Evolutionary conservation across 2,113 vertebrate genomes (phyloP).

Genomic region (Anthoscopus minutus): DNA sequence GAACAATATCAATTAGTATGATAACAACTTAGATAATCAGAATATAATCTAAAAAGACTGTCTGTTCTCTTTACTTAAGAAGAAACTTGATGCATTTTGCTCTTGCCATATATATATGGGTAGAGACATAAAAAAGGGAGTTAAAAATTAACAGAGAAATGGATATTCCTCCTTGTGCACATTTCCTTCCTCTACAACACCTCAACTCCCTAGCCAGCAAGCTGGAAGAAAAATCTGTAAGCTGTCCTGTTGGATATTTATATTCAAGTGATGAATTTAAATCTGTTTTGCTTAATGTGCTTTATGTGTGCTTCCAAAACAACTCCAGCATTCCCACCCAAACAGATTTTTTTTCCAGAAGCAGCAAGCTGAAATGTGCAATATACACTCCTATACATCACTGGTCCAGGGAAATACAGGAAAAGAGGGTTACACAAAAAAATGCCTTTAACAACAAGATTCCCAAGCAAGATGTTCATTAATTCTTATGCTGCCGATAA

Average conservation of each 20-base stretch:
- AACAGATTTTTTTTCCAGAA: background rate
- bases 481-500: background rate
- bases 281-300: background rate
- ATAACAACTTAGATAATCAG: constrained; percentile 39
- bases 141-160: background rate
- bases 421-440: background rate
- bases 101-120: background rate
- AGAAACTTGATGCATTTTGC: background rate
- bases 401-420: background rate
- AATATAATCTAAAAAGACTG: background rate
- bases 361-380: background rate
- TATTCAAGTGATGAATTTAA: background rate
- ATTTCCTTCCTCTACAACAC: background rate
- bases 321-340: background rate
- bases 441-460: background rate
- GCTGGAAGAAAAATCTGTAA: background rate
- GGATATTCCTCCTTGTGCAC: background rate
- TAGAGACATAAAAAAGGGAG: background rate
- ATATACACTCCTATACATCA: background rate
- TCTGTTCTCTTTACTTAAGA: background rate
- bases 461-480: background rate
- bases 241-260: background rate
- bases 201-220: background rate
- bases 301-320: background rate
- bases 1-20: constrained; percentile 4